Evolutionary conservation across 2,113 vertebrate genomes (phyloP), one percentile per base, ranked within the genome.

Genomic region (Ranitomeya variabilis): DNA sequence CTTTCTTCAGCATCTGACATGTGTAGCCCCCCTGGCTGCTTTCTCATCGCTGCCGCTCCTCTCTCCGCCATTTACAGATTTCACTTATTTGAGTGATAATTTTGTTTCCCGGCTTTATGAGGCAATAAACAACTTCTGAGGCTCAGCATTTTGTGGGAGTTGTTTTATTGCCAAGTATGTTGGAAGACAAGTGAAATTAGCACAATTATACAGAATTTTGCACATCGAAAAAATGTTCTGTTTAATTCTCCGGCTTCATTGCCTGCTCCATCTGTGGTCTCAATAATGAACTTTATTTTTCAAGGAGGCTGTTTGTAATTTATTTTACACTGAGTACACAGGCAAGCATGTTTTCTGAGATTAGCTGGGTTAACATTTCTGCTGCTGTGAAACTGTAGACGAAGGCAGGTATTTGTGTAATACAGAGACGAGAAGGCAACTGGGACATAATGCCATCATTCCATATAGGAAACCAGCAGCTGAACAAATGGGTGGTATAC

Each of bases 111-210:
- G 87, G 90, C 8, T 92, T 93, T 90, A 90, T 51, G 31, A 64
- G 88, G 88, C 91, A 92, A 91, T 85, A 90, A 90, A 31, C 90
- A 91, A 87, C 90, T 92, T 87, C 90, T 80, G 7, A 92, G 90
- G 92, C 88, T 93, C 91, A 89, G 89, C 91, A 2, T 90, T 86
- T 91, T 87, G 90, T 91, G 80, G 90, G 91, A 91, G 85, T 80
- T 93, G 87, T 80, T 93, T 89, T 89, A 91, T 85, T 90, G 89
- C 87, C 89, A 90, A 92, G 82, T 89, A 88, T 89, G 89, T 89
- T 91, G 91, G 89, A 90, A 92, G 87, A 92, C 91, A 91, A 92
- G 92, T 79, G 89, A 66, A 92, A 93, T 91, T 91, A 87, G 88
- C 83, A 90, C 89, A 86, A 91, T 93, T 92, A 92, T 66, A 90